Evolutionary conservation across 1,140 invertebrate genomes (phyloP).

Genomic region (Lepidurus arcticus): DNA sequence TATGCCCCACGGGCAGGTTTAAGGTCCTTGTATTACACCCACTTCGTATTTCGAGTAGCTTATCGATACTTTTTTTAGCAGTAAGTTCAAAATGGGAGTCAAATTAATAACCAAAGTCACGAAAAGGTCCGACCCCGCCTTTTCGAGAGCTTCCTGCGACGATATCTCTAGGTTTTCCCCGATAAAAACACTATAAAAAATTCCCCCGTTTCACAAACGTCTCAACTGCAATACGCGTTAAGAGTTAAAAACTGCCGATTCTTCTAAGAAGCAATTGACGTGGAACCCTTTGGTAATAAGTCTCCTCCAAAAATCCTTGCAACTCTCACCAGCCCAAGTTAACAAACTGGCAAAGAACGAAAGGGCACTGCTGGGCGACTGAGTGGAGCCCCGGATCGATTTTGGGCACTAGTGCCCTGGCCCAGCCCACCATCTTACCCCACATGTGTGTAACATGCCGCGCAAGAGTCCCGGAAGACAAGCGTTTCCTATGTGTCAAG

Average conservation of each 20-base stretch:
- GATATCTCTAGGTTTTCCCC: no score
- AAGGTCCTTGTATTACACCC: not conserved
- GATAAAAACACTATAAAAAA: no score
- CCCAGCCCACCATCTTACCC: not conserved
- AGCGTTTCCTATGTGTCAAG: not conserved
- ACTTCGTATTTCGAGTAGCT: not conserved
- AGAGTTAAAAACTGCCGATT: no score
- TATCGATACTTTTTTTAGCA: no score
- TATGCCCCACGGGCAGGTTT: not conserved
- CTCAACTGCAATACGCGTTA: no score
- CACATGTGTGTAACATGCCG: conserved; percentile 11
- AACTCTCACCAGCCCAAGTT: not conserved
- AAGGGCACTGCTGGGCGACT: not conserved
- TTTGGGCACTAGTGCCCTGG: not conserved
- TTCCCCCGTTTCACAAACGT: no score
- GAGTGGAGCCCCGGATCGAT: conserved; percentile 3
- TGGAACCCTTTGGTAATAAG: not conserved
- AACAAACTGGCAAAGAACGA: not conserved
- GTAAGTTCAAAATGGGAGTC: not conserved
- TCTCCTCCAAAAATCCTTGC: not conserved
- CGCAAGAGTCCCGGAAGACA: not conserved
- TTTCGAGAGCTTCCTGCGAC: no score
- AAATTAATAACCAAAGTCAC: not conserved
- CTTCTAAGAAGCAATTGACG: no score
- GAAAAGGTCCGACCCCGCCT: not conserved